These are phyloP conservation scores for Galagoides demidoff DNA, from an alignment of 2,797 vertebrate species.

Conservation along the genomic window DNA sequence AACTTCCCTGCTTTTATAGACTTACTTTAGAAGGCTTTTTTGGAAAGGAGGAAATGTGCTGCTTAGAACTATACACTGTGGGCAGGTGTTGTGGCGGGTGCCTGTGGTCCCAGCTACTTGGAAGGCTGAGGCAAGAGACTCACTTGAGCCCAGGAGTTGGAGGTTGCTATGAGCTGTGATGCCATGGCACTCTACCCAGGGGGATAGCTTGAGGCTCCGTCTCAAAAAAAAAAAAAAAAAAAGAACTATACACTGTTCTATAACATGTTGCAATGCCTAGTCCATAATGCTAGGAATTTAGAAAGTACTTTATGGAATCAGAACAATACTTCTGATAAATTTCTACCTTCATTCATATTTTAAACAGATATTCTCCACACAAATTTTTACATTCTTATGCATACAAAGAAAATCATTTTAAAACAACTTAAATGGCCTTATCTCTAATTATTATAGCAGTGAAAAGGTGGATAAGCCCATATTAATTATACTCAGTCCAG, in stretches of 20 bases:
- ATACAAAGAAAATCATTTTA: conserved; percentile 29
- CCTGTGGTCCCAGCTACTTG: no score
- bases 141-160: no score
- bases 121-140: no score
- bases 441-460: neutral
- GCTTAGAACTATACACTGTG: conserved; percentile 39
- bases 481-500: neutral
- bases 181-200: no score
- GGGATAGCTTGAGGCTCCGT: no score
- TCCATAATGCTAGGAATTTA: neutral
- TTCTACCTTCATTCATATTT: neutral
- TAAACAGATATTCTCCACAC: neutral
- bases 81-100: no score
- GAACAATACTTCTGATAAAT: neutral
- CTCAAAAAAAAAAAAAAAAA: no score
- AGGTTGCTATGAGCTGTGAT: no score
- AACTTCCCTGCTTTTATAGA: conserved; percentile 37
- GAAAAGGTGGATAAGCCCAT: neutral
- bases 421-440: neutral
- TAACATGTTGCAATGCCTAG: conserved; percentile 2
- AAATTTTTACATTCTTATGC: neutral
- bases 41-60: neutral
- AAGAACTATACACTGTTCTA: no score
- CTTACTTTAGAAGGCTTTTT: neutral
- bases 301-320: neutral